phyloP scores from a whole-genome alignment of 2,113 vertebrate species.

The Cardinalis cardinalis region DNA sequence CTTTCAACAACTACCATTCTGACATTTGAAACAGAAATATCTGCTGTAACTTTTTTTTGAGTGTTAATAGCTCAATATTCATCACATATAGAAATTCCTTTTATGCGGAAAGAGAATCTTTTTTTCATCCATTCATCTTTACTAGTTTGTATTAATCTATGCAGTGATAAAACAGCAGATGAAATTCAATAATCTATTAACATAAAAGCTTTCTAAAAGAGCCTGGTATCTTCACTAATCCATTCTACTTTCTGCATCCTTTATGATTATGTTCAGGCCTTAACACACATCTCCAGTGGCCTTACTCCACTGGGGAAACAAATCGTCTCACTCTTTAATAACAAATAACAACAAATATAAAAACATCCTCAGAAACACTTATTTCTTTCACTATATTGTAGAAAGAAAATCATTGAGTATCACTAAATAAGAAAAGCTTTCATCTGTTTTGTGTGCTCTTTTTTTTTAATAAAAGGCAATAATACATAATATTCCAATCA shows the following conservation, averaged over 20 bases:
- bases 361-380: rapidly evolving
- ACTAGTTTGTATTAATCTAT: slow-evolving; percentile 23
- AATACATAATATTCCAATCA: not conserved
- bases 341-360: not conserved
- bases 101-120: not conserved
- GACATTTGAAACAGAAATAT: slow-evolving; percentile 5
- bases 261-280: not conserved
- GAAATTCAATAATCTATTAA: slow-evolving; percentile 38
- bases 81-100: not conserved
- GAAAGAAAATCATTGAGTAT: not conserved
- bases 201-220: slow-evolving; percentile 8
- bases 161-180: not conserved
- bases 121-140: not conserved
- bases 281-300: not conserved
- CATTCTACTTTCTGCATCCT: not conserved
- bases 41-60: not conserved
- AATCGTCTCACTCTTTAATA: not conserved
- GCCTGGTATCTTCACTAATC: not conserved
- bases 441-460: not conserved
- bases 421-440: not conserved
- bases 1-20: not conserved
- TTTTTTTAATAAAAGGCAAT: not conserved
- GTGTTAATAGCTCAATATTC: not conserved
- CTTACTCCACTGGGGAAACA: not conserved
- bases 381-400: not conserved